phyloP scores from a whole-genome alignment of 2,888 invertebrate species.

The Macrosiphum euphorbiae region DNA sequence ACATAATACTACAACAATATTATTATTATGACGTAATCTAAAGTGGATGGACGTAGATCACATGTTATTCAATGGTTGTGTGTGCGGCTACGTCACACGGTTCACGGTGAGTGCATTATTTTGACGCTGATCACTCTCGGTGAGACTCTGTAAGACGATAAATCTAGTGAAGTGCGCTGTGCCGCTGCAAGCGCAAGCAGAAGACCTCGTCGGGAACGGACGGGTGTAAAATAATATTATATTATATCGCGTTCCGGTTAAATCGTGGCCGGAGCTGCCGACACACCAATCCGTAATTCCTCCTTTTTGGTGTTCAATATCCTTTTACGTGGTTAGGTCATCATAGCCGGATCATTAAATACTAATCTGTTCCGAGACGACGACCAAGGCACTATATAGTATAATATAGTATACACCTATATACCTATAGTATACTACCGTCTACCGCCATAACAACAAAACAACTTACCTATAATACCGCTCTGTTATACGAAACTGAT shows the following conservation, averaged over 20 bases:
- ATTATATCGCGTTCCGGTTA: constrained; percentile 29
- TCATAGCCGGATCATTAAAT: constrained; percentile 44
- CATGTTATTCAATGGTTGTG: neutral
- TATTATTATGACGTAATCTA: neutral
- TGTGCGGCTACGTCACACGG: neutral
- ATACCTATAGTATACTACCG: neutral
- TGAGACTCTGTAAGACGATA: neutral
- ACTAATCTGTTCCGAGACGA: neutral
- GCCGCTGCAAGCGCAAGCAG: neutral
- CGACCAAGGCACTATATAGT: neutral
- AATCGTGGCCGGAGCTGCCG: neutral
- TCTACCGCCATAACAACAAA: neutral
- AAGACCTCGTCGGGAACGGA: neutral
- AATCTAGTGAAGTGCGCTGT: neutral
- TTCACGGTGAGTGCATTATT: neutral
- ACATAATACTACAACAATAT: neutral
- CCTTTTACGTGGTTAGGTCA: constrained; percentile 32
- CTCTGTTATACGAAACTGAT: neutral
- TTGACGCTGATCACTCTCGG: neutral
- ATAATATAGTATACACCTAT: no score
- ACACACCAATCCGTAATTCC: constrained; percentile 51
- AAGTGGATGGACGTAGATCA: neutral
- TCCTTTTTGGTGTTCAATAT: constrained; percentile 22
- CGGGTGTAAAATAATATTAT: neutral
- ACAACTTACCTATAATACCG: neutral